Conservation (phyloP, 1,140 invertebrate genomes). For the Drosophila lacteicornis region DNA sequence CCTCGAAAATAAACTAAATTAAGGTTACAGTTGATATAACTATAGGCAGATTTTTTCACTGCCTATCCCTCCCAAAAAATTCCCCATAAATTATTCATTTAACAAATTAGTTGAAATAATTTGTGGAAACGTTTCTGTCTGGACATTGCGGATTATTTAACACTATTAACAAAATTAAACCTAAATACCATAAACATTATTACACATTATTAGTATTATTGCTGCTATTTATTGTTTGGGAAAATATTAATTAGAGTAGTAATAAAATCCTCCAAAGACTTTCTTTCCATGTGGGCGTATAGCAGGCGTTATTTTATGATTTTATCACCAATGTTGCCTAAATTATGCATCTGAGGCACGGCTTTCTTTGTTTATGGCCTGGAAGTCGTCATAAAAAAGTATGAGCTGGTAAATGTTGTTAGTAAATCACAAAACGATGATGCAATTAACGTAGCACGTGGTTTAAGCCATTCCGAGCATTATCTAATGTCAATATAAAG, state of each 20-base stretch:
- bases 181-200: conserved; percentile 33
- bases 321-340: conserved; percentile 24
- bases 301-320: conserved; percentile 13
- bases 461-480: conserved; percentile 29
- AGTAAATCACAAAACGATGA: conserved; percentile 18
- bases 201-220: conserved; percentile 11
- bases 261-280: conserved; percentile 15
- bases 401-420: conserved; percentile 27
- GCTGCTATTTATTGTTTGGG: conserved; percentile 20
- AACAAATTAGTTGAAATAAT: conserved; percentile 27
- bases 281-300: conserved; percentile 35
- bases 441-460: conserved; percentile 56
- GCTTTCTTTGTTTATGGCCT: conserved; percentile 33
- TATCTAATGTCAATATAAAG: conserved; percentile 68
- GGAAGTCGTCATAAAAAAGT: conserved; percentile 33
- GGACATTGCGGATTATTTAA: conserved; percentile 21
- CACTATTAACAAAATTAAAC: conserved; percentile 28
- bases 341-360: conserved; percentile 42
- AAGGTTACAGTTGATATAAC: not conserved
- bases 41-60: not conserved
- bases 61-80: not conserved
- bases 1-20: conserved; percentile 26
- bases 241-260: conserved; percentile 31
- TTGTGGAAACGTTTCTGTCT: conserved; percentile 33
- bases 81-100: conserved; percentile 28